Percentiles rank a stretch among this genome's conserved stretches.
These are phyloP conservation scores for Capra hircus DNA, from an alignment of 2,113 vertebrate species.

Conservation along the genomic window DNA sequence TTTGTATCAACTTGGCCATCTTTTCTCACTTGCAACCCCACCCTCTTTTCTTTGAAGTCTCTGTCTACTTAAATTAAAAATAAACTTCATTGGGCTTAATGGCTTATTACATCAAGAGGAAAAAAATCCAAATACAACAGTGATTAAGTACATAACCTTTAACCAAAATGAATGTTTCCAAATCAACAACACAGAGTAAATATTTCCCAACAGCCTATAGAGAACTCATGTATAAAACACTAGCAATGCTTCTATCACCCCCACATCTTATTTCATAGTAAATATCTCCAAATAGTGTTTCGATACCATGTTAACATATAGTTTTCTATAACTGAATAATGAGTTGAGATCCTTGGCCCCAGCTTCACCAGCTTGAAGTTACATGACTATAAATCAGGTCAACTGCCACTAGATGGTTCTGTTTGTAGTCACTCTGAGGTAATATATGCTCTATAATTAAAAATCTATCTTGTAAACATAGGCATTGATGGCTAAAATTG, in stretches of 20 bases:
- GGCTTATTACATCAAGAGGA: constrained; percentile 51
- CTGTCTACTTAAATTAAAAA: constrained; percentile 64
- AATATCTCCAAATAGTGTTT: neutral
- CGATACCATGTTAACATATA: neutral
- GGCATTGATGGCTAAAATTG: neutral
- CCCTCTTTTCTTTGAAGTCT: constrained; percentile 65
- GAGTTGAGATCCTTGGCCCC: neutral
- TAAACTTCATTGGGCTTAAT: constrained; percentile 54
- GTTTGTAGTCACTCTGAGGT: neutral
- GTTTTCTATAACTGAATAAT: neutral
- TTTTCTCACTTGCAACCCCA: constrained; percentile 31
- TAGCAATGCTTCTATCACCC: neutral
- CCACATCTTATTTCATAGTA: neutral
- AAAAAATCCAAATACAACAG: constrained; percentile 45
- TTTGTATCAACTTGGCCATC: constrained; percentile 58
- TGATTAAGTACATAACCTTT: constrained; percentile 59
- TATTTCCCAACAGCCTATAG: constrained; percentile 31
- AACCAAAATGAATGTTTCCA: constrained; percentile 53
- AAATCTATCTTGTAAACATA: neutral
- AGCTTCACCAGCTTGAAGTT: neutral
- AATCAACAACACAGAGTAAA: constrained; percentile 44
- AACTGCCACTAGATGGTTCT: neutral
- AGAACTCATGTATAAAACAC: neutral
- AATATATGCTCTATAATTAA: neutral
- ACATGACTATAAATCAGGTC: neutral